Evolutionary conservation across 2,888 invertebrate species (phyloP).

Genomic region (Caprella mutica): DNA sequence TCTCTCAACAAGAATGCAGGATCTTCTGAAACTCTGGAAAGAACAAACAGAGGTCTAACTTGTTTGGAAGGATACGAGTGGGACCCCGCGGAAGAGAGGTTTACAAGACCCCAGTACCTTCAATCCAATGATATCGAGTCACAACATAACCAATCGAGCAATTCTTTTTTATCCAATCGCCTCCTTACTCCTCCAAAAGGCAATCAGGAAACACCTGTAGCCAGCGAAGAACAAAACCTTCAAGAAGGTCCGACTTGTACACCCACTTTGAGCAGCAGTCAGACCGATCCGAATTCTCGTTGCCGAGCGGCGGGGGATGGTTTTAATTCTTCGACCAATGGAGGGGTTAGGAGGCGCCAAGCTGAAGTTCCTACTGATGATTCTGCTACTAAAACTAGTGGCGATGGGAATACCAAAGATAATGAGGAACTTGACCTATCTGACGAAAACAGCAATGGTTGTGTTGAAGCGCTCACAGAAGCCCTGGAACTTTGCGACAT

Average conservation of each 20-base stretch:
- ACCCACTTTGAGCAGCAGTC: slow-evolving; percentile 8
- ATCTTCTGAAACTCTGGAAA: slow-evolving; percentile 45
- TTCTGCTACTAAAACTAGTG: neutral
- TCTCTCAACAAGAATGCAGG: slow-evolving; percentile 6
- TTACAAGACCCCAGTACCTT: slow-evolving; percentile 35
- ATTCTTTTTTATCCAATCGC: too few relatives aligned
- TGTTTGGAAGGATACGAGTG: slow-evolving; percentile 41
- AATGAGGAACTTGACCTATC: neutral
- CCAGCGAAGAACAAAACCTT: slow-evolving; percentile 2
- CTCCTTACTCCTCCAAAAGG: too few relatives aligned
- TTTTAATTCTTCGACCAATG: neutral
- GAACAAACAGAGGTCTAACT: slow-evolving; percentile 37
- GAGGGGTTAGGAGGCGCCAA: neutral
- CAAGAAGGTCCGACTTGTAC: neutral
- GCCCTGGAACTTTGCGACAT: too few relatives aligned
- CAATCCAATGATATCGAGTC: slow-evolving; percentile 11
- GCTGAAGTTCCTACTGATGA: neutral
- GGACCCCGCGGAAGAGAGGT: slow-evolving; percentile 42
- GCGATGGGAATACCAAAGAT: neutral
- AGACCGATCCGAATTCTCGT: neutral
- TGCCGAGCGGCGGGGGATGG: neutral
- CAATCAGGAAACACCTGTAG: slow-evolving; percentile 16
- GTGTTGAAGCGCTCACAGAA: too few relatives aligned
- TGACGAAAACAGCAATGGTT: too few relatives aligned
- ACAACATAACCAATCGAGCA: neutral